phyloP scores from a whole-genome alignment of 2,113 vertebrate genomes.

The Indicator indicator region DNA sequence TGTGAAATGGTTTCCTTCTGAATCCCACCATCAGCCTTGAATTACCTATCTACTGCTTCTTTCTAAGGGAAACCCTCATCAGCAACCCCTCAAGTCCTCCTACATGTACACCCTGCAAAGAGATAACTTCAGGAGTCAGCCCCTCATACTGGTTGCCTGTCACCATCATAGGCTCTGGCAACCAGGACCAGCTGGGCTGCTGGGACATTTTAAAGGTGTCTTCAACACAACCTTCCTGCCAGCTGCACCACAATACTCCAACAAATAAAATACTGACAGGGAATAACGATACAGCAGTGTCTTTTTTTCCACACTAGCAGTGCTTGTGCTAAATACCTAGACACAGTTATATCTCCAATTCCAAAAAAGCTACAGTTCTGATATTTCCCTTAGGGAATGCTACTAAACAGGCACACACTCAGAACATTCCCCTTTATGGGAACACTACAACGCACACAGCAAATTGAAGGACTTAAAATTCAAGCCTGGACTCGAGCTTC shows the following conservation, averaged over 20 bases:
- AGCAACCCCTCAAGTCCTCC: fast-evolving
- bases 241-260: background rate
- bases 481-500: slow-evolving; percentile 34
- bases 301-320: fast-evolving
- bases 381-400: background rate
- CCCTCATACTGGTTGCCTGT: background rate
- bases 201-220: fast-evolving
- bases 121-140: background rate
- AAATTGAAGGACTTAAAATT: background rate
- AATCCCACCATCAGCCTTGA: background rate
- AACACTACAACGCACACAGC: background rate
- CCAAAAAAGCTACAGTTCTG: background rate
- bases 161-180: background rate
- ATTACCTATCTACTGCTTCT: background rate
- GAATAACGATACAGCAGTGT: fast-evolving
- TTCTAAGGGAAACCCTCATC: background rate
- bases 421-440: background rate
- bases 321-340: background rate
- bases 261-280: background rate
- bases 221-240: background rate
- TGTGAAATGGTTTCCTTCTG: background rate
- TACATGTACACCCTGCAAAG: background rate
- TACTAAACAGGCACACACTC: background rate
- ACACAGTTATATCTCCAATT: background rate
- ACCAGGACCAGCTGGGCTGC: background rate